A percentile compares a stretch with the other conserved stretches of the same genome.
Conservation (phyloP, 2,888 invertebrate species). For the Apoderus coryli region DNA sequence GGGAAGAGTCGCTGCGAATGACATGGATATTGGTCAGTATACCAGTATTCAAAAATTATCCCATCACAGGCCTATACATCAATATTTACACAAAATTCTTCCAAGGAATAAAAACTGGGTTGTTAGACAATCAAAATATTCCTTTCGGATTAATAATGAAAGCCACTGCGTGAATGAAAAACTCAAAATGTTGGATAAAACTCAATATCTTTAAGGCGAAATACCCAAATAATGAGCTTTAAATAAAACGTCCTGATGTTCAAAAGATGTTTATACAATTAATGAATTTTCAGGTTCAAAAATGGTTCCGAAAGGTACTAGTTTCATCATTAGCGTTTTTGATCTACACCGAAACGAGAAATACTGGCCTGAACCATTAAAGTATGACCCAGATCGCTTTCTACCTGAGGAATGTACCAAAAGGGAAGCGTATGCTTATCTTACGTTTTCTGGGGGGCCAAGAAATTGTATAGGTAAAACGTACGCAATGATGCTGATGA, state of each 20-base stretch:
- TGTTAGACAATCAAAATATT: no score
- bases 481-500: slow-evolving; percentile 15
- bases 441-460: slow-evolving; percentile 36
- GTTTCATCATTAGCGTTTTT: slow-evolving; percentile 12
- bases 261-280: no score
- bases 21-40: slow-evolving; percentile 14
- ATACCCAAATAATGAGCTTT: no score
- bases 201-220: no score
- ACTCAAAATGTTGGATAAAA: neutral
- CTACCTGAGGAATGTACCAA: slow-evolving; percentile 33
- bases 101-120: no score
- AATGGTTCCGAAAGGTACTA: slow-evolving; percentile 13
- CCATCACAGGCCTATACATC: no score
- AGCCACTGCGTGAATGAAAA: no score
- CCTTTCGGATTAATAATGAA: no score
- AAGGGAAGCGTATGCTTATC: slow-evolving; percentile 33
- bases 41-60: no score
- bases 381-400: slow-evolving; percentile 43
- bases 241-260: no score
- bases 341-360: slow-evolving; percentile 29
- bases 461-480: slow-evolving; percentile 34
- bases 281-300: slow-evolving; percentile 11
- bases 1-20: slow-evolving; percentile 11
- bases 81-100: no score
- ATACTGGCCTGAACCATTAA: slow-evolving; percentile 40